phyloP scores from a whole-genome alignment of 2,113 vertebrate species.

The Oreochromis aureus region DNA sequence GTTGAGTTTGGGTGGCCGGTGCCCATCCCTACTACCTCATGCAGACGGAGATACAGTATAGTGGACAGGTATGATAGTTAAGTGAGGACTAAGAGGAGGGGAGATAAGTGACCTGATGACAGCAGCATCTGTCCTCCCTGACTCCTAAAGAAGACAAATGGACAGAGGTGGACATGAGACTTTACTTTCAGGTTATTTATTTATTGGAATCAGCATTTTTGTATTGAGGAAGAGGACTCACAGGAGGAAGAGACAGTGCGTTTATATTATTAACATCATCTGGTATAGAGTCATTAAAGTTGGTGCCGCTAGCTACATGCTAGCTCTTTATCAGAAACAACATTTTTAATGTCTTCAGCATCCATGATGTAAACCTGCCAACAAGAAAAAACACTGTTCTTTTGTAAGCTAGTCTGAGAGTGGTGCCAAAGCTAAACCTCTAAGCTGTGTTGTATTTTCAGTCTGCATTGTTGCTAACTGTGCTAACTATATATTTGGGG shows the following conservation, averaged over 20 bases:
- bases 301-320: not conserved
- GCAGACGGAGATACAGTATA: conserved; percentile 86
- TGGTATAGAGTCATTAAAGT: not conserved
- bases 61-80: conserved; percentile 75
- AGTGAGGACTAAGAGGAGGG: conserved; percentile 14
- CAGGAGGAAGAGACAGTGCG: not conserved
- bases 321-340: not conserved
- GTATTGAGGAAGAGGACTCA: not conserved
- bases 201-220: not conserved
- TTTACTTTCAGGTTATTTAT: not conserved
- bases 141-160: not conserved
- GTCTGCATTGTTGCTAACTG: not conserved
- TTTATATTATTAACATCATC: not conserved
- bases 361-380: not conserved
- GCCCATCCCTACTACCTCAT: conserved; percentile 76
- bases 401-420: not conserved
- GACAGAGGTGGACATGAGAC: not conserved
- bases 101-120: not conserved
- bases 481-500: not conserved
- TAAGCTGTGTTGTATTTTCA: not conserved
- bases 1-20: conserved; percentile 84
- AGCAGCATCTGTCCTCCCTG: not conserved
- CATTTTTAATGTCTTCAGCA: not conserved
- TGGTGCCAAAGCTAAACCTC: not conserved
- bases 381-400: not conserved